A percentile compares a stretch with the other conserved stretches of the same genome.
Conservation (phyloP, 2,888 invertebrate species). For the Synergus itoensis region DNA sequence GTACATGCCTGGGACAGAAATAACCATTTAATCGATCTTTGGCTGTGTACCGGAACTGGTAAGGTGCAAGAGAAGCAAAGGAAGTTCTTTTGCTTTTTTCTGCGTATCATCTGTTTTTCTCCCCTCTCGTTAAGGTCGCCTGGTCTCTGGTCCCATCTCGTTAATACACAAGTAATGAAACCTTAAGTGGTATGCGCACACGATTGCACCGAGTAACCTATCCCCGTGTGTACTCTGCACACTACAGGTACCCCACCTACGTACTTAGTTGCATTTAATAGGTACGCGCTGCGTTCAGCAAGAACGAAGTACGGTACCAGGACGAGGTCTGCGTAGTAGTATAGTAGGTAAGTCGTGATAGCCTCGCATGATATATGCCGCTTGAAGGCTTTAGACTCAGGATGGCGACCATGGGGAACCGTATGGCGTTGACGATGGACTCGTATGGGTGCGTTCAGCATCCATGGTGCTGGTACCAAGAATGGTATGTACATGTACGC, state of each 20-base stretch:
- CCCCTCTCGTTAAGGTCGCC: conserved; percentile 26
- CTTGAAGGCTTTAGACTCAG: conserved; percentile 20
- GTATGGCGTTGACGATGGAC: conserved; percentile 29
- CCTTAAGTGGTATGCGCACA: conserved; percentile 41
- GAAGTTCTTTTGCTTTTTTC: not conserved
- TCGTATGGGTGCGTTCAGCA: conserved; percentile 37
- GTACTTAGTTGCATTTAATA: conserved; percentile 41
- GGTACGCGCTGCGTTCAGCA: conserved; percentile 37
- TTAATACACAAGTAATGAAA: conserved; percentile 44
- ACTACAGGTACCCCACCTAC: conserved; percentile 24
- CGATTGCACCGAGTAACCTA: conserved; percentile 11
- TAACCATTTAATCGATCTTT: not conserved
- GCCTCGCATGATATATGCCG: conserved; percentile 41
- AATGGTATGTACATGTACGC: conserved; percentile 31
- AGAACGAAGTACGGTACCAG: conserved; percentile 3
- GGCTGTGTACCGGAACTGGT: conserved; percentile 35
- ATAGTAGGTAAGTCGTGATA: conserved; percentile 44
- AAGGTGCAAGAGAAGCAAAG: conserved; percentile 17
- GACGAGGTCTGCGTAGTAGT: conserved; percentile 24
- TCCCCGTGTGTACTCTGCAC: conserved; percentile 5
- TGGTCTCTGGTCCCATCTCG: conserved; percentile 32
- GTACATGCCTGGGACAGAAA: not conserved
- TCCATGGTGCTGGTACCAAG: conserved; percentile 15
- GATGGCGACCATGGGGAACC: conserved; percentile 9
- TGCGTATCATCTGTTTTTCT: conserved; percentile 4